These are phyloP conservation scores for Poecilia picta DNA, from an alignment of 2,797 vertebrate species.

Conservation along the genomic window DNA sequence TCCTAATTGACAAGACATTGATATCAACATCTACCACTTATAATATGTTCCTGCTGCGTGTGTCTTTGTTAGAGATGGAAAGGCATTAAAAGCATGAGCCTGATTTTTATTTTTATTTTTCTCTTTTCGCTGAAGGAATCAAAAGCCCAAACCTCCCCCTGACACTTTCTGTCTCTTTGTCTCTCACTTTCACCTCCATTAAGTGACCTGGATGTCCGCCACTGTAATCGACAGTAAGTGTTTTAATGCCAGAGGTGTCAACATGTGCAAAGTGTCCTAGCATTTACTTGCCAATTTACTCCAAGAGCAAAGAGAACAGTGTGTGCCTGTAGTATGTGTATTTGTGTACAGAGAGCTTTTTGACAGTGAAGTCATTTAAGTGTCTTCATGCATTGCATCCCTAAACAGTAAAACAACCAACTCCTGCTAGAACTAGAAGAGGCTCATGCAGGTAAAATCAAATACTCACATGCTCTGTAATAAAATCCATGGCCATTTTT, in stretches of 20 bases:
- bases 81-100: not conserved
- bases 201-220: slow-evolving; percentile 52
- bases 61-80: not conserved
- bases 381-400: not conserved
- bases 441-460: not conserved
- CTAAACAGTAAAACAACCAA: not conserved
- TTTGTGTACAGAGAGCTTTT: slow-evolving; percentile 41
- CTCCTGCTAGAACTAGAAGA: not conserved
- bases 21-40: not conserved
- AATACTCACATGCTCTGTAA: not conserved
- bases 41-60: not conserved
- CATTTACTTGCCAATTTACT: slow-evolving; percentile 65
- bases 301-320: slow-evolving; percentile 35
- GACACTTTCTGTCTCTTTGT: slow-evolving; percentile 15
- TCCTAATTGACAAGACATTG: not conserved
- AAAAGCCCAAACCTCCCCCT: slow-evolving; percentile 15
- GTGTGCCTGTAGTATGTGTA: slow-evolving; percentile 18
- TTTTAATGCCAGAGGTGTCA: slow-evolving; percentile 62
- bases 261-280: slow-evolving; percentile 52
- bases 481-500: not conserved
- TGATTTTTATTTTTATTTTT: not conserved
- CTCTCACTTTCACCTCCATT: slow-evolving; percentile 38
- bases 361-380: slow-evolving; percentile 37
- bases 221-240: slow-evolving; percentile 65
- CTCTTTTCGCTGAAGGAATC: slow-evolving; percentile 23